Evolutionary conservation across 2,888 invertebrate species (phyloP), one percentile per base, ranked within the genome.

Genomic region (Pseudolycoriella hygida): DNA sequence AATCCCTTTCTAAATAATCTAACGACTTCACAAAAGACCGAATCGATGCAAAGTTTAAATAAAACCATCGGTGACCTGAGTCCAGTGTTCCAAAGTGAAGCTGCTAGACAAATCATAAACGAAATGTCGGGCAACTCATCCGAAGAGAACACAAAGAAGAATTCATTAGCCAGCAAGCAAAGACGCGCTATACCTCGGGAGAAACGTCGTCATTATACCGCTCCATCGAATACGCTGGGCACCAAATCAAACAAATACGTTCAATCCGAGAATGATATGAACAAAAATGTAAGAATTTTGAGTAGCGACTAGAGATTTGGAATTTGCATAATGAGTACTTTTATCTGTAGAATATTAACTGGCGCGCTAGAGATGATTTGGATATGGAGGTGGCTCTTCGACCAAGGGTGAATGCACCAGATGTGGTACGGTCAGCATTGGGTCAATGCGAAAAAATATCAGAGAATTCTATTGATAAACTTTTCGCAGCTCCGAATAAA

Each of bases 401-500:
- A 37, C 78, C 79, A 12, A 67, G 78, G 52, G 73, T 77, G 14
- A 83, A 82, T 53, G 80, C 87, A 1, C 89, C 88, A 0, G 89
- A 89, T 62, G 86, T 89, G 38, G 88, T 89, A 3, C 73, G 87
- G 38, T 88, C 88, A 0, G 87, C 89, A 1, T 60, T 87, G 49
- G 71, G 72, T 1, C 66, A 66, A 51, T 60, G 63, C 14, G 68
- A 68, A 49, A 65, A 67, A 50, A 63, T 68, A 47, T 65, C 65
- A 2, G 77, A 78, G 56, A 77, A 75, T 53, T 86, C 89, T 41
- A 90, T 92, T 52, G 92, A 92, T 61, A 81, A 78, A 60, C 69
- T 92, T 55, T 67, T 92, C 30, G 82, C 84, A 42, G 82, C 87
- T 14, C 92, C 92, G 12, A 83, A 83, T 62, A 90, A 90, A 68